These are phyloP conservation scores for Dryadula phaetusa DNA, from an alignment of 2,888 invertebrate genomes.

Conservation along the genomic window DNA sequence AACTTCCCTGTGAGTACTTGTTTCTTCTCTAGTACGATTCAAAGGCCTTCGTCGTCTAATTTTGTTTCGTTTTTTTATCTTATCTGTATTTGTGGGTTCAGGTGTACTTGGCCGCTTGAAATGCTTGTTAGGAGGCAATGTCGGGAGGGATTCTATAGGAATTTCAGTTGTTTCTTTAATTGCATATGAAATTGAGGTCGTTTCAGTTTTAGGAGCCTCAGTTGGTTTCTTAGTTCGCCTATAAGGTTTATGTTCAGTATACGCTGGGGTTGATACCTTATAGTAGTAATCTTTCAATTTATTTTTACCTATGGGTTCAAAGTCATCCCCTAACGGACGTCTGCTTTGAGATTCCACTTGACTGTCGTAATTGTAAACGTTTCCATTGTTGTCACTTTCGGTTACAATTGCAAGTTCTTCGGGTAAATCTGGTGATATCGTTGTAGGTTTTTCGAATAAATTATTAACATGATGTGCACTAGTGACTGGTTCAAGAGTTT, in stretches of 20 bases:
- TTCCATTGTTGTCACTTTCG: slow-evolving; percentile 72
- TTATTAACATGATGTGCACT: slow-evolving; percentile 58
- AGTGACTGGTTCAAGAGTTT: slow-evolving; percentile 61
- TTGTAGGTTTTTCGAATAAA: slow-evolving; percentile 61
- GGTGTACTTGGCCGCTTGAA: slow-evolving; percentile 70
- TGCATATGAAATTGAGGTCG: slow-evolving; percentile 53
- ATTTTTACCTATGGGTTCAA: slow-evolving; percentile 75
- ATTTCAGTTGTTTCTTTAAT: slow-evolving; percentile 61
- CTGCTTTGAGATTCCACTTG: slow-evolving; percentile 77
- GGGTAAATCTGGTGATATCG: slow-evolving; percentile 61
- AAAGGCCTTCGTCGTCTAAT: slow-evolving; percentile 76
- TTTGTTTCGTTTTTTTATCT: slow-evolving; percentile 74
- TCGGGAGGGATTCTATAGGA: slow-evolving; percentile 69
- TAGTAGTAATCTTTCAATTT: slow-evolving; percentile 80
- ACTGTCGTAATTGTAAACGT: slow-evolving; percentile 72
- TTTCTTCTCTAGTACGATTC: slow-evolving; percentile 64
- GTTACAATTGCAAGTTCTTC: slow-evolving; percentile 77
- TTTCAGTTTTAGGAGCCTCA: slow-evolving; percentile 56
- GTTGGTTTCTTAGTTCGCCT: slow-evolving; percentile 74
- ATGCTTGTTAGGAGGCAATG: slow-evolving; percentile 75
- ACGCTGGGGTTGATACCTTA: slow-evolving; percentile 72
- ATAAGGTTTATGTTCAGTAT: slow-evolving; percentile 64
- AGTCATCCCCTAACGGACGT: slow-evolving; percentile 76
- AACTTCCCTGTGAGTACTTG: slow-evolving; percentile 54
- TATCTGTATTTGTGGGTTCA: slow-evolving; percentile 67